Evolutionary conservation across 2,888 invertebrate species (phyloP).

Genomic region (Nymphalis polychloros): DNA sequence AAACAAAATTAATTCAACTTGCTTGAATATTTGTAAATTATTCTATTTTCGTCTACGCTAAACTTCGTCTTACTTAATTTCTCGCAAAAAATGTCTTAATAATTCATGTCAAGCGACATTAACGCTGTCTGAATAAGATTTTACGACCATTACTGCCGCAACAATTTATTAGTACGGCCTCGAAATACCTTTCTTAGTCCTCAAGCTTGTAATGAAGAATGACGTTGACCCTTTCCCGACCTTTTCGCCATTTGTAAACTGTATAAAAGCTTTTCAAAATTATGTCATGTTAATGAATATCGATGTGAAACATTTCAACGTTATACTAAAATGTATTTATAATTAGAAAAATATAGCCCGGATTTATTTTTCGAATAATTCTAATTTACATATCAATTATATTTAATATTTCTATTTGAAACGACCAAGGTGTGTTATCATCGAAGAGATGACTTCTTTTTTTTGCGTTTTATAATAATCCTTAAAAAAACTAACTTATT

Average conservation of each 20-base stretch:
- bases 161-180: constrained; percentile 39
- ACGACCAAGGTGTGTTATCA: no score
- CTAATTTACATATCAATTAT: no score
- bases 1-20: no score
- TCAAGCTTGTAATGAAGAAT: constrained; percentile 54
- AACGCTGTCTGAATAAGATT: constrained; percentile 25
- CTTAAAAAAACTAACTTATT: no score
- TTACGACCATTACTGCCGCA: constrained; percentile 27
- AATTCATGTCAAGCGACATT: constrained; percentile 18
- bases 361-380: no score
- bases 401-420: no score
- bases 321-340: no score
- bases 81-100: not conserved
- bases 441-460: no score
- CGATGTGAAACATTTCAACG: constrained; percentile 10
- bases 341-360: no score
- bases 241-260: constrained; percentile 15
- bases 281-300: constrained; percentile 27
- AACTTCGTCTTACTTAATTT: not conserved
- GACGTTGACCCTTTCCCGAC: constrained; percentile 46
- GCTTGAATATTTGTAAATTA: no score
- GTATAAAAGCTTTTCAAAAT: constrained; percentile 14
- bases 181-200: constrained; percentile 47
- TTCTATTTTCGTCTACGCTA: no score
- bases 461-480: no score